These are phyloP conservation scores for Oryzias javanicus DNA, from an alignment of 2,113 vertebrate species.

Conservation along the genomic window DNA sequence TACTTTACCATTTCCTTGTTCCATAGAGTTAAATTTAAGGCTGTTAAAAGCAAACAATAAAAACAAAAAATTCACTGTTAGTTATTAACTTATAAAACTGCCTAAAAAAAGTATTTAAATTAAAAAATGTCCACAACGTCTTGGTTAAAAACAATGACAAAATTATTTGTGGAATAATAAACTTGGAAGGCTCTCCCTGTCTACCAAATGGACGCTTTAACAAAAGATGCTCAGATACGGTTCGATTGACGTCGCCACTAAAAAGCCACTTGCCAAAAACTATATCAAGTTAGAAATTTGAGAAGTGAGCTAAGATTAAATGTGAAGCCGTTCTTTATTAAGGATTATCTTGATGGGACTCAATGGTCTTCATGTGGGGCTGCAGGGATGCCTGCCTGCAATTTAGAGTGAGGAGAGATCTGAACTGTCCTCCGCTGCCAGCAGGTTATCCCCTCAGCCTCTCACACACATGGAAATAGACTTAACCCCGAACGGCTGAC, in stretches of 20 bases:
- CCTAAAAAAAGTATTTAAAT: not conserved
- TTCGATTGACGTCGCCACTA: constrained; percentile 72
- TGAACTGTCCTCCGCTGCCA: constrained; percentile 66
- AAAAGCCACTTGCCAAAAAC: constrained; percentile 76
- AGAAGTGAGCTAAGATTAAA: constrained; percentile 79
- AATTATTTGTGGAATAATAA: constrained; percentile 23
- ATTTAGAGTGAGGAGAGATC: constrained; percentile 74
- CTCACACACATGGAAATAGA: constrained; percentile 68
- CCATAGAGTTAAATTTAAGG: constrained; percentile 11
- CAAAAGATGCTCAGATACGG: constrained; percentile 70
- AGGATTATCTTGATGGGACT: constrained; percentile 80
- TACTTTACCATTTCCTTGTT: constrained; percentile 24
- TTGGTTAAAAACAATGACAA: constrained; percentile 15
- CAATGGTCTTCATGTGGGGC: constrained; percentile 67
- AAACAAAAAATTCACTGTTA: not conserved
- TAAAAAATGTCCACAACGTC: not conserved
- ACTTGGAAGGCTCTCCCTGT: constrained; percentile 7
- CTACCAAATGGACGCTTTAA: constrained; percentile 60
- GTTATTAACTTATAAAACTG: not conserved
- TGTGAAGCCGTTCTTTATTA: constrained; percentile 81
- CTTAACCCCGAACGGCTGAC: constrained; percentile 50
- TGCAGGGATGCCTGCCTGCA: constrained; percentile 71
- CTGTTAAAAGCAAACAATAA: constrained; percentile 14
- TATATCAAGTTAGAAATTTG: constrained; percentile 78
- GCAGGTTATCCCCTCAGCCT: constrained; percentile 70